A percentile compares a stretch with the other conserved stretches of the same genome.
Conservation (phyloP, 1,140 invertebrate genomes). For the Subanguina moxae region DNA sequence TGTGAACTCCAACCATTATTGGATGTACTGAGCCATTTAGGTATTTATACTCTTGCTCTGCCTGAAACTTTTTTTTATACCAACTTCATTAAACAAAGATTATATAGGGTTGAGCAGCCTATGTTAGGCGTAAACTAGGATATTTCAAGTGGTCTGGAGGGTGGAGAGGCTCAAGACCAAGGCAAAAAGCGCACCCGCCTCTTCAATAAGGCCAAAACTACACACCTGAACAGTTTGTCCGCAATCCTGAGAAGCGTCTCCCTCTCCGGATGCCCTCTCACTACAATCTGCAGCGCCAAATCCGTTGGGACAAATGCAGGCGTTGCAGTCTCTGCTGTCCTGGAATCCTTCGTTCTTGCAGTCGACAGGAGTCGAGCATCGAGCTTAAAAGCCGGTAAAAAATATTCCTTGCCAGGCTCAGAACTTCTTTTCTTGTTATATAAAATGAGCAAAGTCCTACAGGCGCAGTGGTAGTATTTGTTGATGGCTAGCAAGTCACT, state of each 20-base stretch:
- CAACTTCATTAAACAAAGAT: too few relatives aligned
- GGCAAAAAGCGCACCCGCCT: too few relatives aligned
- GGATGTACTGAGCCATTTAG: constrained; percentile 30
- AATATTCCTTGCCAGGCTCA: too few relatives aligned
- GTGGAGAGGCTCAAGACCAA: too few relatives aligned
- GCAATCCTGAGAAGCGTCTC: constrained; percentile 27
- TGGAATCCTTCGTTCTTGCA: constrained; percentile 40
- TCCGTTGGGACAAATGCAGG: constrained; percentile 42
- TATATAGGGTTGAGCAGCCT: too few relatives aligned
- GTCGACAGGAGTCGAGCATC: constrained; percentile 9
- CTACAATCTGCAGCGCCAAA: constrained; percentile 43
- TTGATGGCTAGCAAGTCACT: constrained; percentile 24
- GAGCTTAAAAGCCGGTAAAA: constrained; percentile 11
- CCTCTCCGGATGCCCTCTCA: constrained; percentile 39
- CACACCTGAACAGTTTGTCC: constrained; percentile 28
- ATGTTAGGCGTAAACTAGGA: not conserved
- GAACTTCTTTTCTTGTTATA: too few relatives aligned
- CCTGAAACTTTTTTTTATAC: constrained; percentile 15
- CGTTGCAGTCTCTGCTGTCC: constrained; percentile 31
- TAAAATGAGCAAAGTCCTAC: constrained; percentile 1
- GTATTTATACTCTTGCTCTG: constrained; percentile 25
- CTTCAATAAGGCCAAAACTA: not conserved
- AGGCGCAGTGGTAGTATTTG: constrained; percentile 30
- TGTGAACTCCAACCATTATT: not conserved
- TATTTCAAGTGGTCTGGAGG: too few relatives aligned